Conservation (phyloP, 2,113 vertebrate species). For the Trinectes maculatus region DNA sequence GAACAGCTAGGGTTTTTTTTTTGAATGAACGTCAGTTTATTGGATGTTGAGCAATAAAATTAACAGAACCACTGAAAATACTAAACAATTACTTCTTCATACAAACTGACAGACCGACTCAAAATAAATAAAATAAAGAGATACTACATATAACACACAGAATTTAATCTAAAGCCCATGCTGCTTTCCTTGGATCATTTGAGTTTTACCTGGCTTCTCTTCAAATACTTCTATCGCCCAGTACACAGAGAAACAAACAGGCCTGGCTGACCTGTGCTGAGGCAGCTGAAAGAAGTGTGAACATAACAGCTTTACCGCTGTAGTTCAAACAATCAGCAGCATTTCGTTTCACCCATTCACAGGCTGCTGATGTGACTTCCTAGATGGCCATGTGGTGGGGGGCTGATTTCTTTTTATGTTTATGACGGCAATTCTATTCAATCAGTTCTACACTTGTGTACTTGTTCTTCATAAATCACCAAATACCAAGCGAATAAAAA, state of each 20-base stretch:
- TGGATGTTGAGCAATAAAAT: too few relatives aligned
- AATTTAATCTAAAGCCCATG: too few relatives aligned
- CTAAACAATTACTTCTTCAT: too few relatives aligned
- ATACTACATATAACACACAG: too few relatives aligned
- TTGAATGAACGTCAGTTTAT: not conserved
- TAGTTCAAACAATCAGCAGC: conserved; percentile 14
- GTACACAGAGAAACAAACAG: conserved; percentile 20
- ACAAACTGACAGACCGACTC: too few relatives aligned
- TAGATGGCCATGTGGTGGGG: not conserved
- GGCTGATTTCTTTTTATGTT: conserved; percentile 8
- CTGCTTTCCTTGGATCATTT: too few relatives aligned
- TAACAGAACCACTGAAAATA: too few relatives aligned
- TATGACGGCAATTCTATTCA: conserved; percentile 9
- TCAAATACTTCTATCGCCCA: conserved; percentile 16
- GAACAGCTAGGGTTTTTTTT: not conserved
- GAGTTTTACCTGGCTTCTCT: conserved; percentile 22
- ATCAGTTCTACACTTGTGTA: not conserved
- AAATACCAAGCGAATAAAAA: not conserved
- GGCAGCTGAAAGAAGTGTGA: conserved; percentile 9
- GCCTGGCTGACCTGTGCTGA: conserved; percentile 20
- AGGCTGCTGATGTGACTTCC: not conserved
- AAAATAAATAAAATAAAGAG: too few relatives aligned
- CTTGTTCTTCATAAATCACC: conserved; percentile 21
- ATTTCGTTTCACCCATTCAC: conserved; percentile 1
- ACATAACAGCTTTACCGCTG: conserved; percentile 7